A percentile compares a stretch with the other conserved stretches of the same genome.
These are phyloP conservation scores for Scaptomyza pallida DNA, from an alignment of 1,140 invertebrate species.

Conservation along the genomic window DNA sequence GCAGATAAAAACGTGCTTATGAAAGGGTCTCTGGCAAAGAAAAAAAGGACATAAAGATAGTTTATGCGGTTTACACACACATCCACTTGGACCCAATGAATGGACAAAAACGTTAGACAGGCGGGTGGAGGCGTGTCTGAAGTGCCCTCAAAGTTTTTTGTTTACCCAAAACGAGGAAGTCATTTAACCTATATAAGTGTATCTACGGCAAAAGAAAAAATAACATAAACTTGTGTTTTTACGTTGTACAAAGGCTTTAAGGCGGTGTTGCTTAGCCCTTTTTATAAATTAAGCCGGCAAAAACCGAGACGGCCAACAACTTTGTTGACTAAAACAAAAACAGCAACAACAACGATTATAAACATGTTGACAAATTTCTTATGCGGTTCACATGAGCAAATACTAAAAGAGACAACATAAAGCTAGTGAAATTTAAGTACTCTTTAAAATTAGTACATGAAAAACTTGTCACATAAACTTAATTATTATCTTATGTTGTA, in stretches of 20 bases:
- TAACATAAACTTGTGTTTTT: conserved; percentile 43
- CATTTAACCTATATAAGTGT: conserved; percentile 72
- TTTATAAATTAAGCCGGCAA: conserved; percentile 45
- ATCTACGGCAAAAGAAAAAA: conserved; percentile 22
- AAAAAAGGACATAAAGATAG: conserved; percentile 64
- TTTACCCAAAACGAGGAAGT: conserved; percentile 63
- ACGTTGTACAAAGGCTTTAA: conserved; percentile 30
- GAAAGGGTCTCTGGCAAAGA: conserved; percentile 49
- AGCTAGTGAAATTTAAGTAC: background rate
- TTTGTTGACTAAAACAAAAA: conserved; percentile 10
- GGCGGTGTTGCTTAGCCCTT: conserved; percentile 32
- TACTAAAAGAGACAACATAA: conserved; percentile 21
- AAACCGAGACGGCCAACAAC: conserved; percentile 21
- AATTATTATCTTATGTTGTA: background rate
- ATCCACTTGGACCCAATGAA: too few relatives aligned
- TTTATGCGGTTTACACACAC: conserved; percentile 45
- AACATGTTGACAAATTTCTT: conserved; percentile 74
- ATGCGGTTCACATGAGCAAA: conserved; percentile 35
- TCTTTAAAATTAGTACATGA: background rate
- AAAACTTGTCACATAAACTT: background rate
- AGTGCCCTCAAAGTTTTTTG: conserved; percentile 53
- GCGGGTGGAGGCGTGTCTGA: conserved; percentile 20
- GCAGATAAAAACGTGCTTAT: conserved; percentile 78
- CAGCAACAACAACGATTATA: conserved; percentile 44
- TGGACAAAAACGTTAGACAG: background rate